A percentile compares a stretch with the other conserved stretches of the same genome.
phyloP scores from a whole-genome alignment of 2,113 vertebrate genomes.

The Galeopterus variegatus region DNA sequence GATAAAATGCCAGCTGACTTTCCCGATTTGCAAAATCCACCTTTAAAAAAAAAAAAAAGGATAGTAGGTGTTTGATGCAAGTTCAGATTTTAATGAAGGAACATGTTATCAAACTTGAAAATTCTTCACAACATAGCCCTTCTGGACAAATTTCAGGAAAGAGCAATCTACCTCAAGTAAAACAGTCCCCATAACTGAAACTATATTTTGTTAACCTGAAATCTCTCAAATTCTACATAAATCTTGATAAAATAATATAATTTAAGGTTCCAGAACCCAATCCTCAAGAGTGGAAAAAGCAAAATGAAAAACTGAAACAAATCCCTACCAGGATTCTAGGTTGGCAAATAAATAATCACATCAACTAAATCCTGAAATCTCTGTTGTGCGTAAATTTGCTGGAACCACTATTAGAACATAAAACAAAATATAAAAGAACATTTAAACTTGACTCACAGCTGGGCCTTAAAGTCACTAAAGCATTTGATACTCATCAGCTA shows the following conservation, averaged over 20 bases:
- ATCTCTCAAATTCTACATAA: slow-evolving; percentile 35
- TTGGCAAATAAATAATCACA: slow-evolving; percentile 42
- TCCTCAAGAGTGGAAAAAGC: neutral
- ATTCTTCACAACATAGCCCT: slow-evolving; percentile 20
- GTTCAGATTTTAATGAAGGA: slow-evolving; percentile 57
- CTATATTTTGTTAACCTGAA: slow-evolving; percentile 4
- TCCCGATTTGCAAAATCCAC: slow-evolving; percentile 99
- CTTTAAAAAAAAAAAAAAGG: slow-evolving; percentile 84
- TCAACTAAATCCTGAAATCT: slow-evolving; percentile 33
- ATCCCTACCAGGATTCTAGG: neutral
- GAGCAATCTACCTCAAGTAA: neutral
- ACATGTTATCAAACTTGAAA: slow-evolving; percentile 47
- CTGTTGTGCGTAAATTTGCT: neutral
- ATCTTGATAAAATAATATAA: slow-evolving; percentile 23
- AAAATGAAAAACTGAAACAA: neutral
- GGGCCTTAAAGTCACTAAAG: neutral
- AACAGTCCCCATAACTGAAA: slow-evolving; percentile 11
- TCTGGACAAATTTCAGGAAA: slow-evolving; percentile 53
- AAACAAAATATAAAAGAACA: slow-evolving; percentile 31
- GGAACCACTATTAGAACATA: neutral
- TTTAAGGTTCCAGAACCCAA: slow-evolving; percentile 27
- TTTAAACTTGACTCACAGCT: slow-evolving; percentile 13
- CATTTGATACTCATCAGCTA: neutral
- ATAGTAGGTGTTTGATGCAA: neutral
- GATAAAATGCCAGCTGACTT: slow-evolving; percentile 99